phyloP scores from a whole-genome alignment of 1,140 invertebrate genomes.

The Philaenus spumarius region DNA sequence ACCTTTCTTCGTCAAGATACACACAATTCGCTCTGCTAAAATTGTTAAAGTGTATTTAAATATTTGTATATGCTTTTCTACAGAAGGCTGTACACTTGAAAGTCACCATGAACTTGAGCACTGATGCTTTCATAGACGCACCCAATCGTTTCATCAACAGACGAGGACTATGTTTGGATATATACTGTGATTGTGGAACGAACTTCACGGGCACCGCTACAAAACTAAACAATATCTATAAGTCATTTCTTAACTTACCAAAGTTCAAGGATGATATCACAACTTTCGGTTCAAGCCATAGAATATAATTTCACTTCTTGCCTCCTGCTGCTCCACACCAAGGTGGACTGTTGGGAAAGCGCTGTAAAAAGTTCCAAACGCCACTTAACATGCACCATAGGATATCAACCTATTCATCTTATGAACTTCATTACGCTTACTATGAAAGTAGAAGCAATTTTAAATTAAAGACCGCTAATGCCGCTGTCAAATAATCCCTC shows the following conservation, averaged over 20 bases:
- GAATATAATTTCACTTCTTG: slow-evolving; percentile 38
- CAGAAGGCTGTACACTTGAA: slow-evolving; percentile 40
- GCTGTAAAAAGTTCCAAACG: too few relatives aligned
- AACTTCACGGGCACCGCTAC: too few relatives aligned
- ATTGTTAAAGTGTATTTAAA: slow-evolving; percentile 39
- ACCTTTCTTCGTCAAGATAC: not conserved
- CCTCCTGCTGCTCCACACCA: slow-evolving; percentile 36
- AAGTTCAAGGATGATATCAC: not conserved
- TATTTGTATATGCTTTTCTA: too few relatives aligned
- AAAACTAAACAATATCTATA: not conserved
- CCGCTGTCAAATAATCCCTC: slow-evolving; percentile 36
- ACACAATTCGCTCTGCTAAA: slow-evolving; percentile 17
- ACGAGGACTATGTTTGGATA: too few relatives aligned
- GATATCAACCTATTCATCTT: slow-evolving; percentile 23
- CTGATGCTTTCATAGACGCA: slow-evolving; percentile 35
- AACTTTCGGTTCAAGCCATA: not conserved
- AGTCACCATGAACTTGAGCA: slow-evolving; percentile 36
- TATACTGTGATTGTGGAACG: slow-evolving; percentile 9
- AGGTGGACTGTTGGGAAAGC: slow-evolving; percentile 39
- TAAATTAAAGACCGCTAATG: too few relatives aligned
- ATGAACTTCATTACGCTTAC: too few relatives aligned
- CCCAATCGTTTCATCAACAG: too few relatives aligned
- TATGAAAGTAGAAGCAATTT: too few relatives aligned
- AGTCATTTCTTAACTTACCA: not conserved
- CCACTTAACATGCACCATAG: slow-evolving; percentile 24